phyloP scores from a whole-genome alignment of 1,140 invertebrate species.

The Dolichoris vasculosae region DNA sequence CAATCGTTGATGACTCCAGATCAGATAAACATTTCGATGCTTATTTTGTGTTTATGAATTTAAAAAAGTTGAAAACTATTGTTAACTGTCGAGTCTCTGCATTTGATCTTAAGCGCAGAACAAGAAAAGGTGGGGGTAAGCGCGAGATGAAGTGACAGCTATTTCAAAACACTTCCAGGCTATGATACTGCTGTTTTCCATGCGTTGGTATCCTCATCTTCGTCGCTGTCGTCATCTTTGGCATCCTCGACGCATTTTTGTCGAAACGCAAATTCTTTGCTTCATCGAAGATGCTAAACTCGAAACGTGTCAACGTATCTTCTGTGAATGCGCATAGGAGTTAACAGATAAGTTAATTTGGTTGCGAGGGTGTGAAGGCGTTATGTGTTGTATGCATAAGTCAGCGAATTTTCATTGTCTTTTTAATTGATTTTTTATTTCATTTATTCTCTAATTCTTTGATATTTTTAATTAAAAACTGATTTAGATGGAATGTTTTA shows the following conservation, averaged over 20 bases:
- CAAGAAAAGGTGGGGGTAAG: background rate
- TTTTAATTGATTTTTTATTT: background rate
- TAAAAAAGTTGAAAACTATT: background rate
- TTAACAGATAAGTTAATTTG: background rate
- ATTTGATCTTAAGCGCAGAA: background rate
- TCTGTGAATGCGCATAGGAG: background rate
- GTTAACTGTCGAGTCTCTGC: background rate
- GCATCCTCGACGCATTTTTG: slow-evolving; percentile 50
- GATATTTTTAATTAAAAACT: background rate
- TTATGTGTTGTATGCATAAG: background rate
- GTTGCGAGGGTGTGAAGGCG: background rate
- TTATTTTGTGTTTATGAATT: background rate
- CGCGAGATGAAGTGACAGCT: slow-evolving; percentile 46
- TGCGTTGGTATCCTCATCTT: slow-evolving; percentile 35
- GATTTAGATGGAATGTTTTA: background rate
- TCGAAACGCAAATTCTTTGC: slow-evolving; percentile 16
- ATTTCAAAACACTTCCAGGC: slow-evolving; percentile 66
- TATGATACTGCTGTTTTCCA: slow-evolving; percentile 67
- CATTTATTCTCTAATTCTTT: background rate
- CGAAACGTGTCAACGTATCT: background rate
- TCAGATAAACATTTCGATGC: background rate
- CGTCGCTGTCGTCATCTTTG: slow-evolving; percentile 34
- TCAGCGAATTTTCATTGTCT: background rate
- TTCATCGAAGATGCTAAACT: background rate
- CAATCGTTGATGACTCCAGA: too few relatives aligned